A percentile compares a stretch with the other conserved stretches of the same genome.
Conservation (phyloP, 1,140 invertebrate species). For the Neelides sp. region DNA sequence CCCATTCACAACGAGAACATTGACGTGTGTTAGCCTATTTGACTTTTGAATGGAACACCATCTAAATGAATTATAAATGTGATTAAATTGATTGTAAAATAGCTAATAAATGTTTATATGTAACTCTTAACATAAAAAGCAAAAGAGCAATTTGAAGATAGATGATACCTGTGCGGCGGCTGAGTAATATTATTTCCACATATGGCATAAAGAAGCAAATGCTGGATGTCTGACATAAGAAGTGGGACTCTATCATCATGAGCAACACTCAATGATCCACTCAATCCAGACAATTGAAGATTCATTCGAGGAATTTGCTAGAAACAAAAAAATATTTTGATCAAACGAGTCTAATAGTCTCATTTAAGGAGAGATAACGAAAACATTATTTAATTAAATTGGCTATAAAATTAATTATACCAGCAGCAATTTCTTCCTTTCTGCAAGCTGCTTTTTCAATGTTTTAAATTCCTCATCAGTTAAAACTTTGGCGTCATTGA, state of each 20-base stretch:
- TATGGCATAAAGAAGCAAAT: constrained; percentile 62
- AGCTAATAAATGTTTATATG: not conserved
- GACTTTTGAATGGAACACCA: constrained; percentile 71
- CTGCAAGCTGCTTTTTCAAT: constrained; percentile 42
- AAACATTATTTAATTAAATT: not conserved
- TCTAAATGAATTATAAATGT: constrained; percentile 35
- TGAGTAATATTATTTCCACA: constrained; percentile 52
- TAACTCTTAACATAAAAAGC: not conserved
- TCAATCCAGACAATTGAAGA: constrained; percentile 27
- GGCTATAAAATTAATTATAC: constrained; percentile 30
- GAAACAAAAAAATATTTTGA: constrained; percentile 2
- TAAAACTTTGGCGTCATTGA: constrained; percentile 27
- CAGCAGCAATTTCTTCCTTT: constrained; percentile 42
- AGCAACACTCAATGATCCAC: constrained; percentile 26
- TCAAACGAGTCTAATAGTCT: constrained; percentile 40
- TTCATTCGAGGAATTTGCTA: constrained; percentile 31
- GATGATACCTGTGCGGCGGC: constrained; percentile 34
- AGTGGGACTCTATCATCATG: constrained; percentile 49
- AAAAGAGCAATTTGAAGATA: not conserved
- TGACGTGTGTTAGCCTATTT: constrained; percentile 51
- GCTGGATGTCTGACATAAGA: constrained; percentile 66
- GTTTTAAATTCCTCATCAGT: constrained; percentile 42
- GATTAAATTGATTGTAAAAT: constrained; percentile 4
- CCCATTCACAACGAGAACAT: constrained; percentile 63
- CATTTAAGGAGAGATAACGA: constrained; percentile 40